These are phyloP conservation scores for Patiria pectinifera DNA, from an alignment of 53 echinoderm and acorn worm species.

Conservation along the genomic window DNA sequence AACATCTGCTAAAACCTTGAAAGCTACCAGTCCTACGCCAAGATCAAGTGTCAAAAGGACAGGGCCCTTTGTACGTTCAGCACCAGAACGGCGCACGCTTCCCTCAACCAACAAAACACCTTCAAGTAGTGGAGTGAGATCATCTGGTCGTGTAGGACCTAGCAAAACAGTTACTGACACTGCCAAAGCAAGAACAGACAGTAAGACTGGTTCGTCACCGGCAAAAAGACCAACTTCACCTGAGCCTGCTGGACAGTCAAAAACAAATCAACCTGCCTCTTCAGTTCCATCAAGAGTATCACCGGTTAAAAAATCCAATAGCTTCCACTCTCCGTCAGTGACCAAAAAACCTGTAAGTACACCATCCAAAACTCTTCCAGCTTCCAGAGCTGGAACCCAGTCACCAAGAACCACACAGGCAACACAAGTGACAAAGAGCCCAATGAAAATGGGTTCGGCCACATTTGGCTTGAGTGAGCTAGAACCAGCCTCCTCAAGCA, in stretches of 20 bases:
- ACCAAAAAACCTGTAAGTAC: not conserved
- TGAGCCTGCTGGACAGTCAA: not conserved
- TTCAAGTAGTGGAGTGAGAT: slow-evolving; percentile 26
- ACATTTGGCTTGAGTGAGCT: slow-evolving; percentile 54
- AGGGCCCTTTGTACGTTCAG: slow-evolving; percentile 54
- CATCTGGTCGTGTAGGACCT: not conserved
- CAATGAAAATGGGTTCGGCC: slow-evolving; percentile 62
- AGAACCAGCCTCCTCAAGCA: slow-evolving; percentile 13
- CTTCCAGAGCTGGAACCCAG: slow-evolving; percentile 22
- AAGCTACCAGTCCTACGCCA: not conserved
- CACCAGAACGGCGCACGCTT: slow-evolving; percentile 67
- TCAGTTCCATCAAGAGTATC: not conserved
- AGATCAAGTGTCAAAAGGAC: slow-evolving; percentile 3
- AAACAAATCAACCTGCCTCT: not conserved
- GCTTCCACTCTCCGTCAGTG: slow-evolving; percentile 23
- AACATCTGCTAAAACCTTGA: not conserved
- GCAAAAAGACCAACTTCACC: not conserved
- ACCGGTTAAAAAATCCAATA: slow-evolving; percentile 32
- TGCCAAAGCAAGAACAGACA: not conserved
- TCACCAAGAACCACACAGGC: slow-evolving; percentile 10
- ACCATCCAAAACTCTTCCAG: slow-evolving; percentile 15
- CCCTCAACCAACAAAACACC: slow-evolving; percentile 53
- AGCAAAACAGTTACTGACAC: slow-evolving; percentile 12
- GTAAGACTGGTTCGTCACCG: not conserved
- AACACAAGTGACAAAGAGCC: slow-evolving; percentile 20